phyloP scores from a whole-genome alignment of 2,113 vertebrate species.

The Laticauda colubrina region DNA sequence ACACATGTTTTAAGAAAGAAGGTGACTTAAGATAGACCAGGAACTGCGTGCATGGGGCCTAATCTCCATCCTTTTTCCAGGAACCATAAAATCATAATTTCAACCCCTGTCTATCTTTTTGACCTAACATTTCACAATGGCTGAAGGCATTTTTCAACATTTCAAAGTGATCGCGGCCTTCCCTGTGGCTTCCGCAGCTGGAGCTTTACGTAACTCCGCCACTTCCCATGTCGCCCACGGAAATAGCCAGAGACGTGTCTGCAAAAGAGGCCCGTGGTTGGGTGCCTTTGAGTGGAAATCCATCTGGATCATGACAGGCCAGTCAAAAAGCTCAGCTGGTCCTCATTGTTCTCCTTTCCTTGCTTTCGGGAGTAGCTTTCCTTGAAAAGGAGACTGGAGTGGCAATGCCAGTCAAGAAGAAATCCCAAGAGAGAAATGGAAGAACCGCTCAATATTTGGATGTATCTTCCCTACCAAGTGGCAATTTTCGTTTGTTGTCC shows the following conservation, averaged over 20 bases:
- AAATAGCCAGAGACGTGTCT: neutral
- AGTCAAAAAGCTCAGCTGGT: neutral
- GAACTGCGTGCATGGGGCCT: neutral
- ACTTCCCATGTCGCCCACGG: neutral
- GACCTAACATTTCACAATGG: no score
- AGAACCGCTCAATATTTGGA: slow-evolving; percentile 30
- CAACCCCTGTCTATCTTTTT: neutral
- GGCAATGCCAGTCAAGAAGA: rapidly evolving
- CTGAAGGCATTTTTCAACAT: neutral
- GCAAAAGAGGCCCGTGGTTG: neutral
- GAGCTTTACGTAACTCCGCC: neutral
- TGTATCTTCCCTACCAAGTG: neutral
- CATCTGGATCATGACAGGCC: neutral
- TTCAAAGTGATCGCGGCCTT: neutral
- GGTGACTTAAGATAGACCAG: neutral
- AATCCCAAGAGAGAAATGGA: slow-evolving; percentile 45
- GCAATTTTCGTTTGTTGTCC: slow-evolving; percentile 11
- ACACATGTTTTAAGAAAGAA: neutral
- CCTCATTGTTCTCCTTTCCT: neutral
- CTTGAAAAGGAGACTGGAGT: slow-evolving; percentile 10
- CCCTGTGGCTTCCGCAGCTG: neutral
- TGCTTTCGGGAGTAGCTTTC: neutral
- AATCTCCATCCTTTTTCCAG: neutral
- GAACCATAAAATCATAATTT: neutral
- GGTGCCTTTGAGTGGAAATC: slow-evolving; percentile 27